Evolutionary conservation across 2,888 invertebrate species (phyloP).

Genomic region (Cistogaster globosa): DNA sequence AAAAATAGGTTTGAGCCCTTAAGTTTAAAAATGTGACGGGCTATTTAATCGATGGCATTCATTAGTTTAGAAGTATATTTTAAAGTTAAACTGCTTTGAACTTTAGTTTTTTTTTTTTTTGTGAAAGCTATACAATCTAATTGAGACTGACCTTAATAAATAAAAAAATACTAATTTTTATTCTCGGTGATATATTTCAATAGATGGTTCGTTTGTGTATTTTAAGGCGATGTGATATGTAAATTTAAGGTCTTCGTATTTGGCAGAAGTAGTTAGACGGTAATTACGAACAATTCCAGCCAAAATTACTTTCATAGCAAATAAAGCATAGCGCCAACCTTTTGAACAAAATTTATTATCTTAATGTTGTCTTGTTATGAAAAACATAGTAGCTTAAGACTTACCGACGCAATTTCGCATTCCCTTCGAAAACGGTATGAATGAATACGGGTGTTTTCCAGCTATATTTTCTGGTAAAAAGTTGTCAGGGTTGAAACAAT

Average conservation of each 20-base stretch:
- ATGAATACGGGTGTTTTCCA: slow-evolving; percentile 74
- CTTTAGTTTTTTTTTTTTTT: too few species aligned
- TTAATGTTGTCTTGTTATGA: neutral
- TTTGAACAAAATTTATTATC: neutral
- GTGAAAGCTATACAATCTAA: too few species aligned
- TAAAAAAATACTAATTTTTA: neutral
- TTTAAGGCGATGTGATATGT: slow-evolving; percentile 48
- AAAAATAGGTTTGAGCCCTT: too few species aligned
- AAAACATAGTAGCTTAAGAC: neutral
- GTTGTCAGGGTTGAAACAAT: slow-evolving; percentile 74
- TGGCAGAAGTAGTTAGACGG: slow-evolving; percentile 63
- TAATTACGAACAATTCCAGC: slow-evolving; percentile 70
- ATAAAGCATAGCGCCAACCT: slow-evolving; percentile 74
- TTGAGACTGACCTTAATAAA: neutral
- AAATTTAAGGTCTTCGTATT: slow-evolving; percentile 69
- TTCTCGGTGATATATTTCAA: slow-evolving; percentile 60
- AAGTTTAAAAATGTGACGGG: too few species aligned
- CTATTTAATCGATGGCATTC: too few species aligned
- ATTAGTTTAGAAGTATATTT: too few species aligned
- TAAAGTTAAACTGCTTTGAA: too few species aligned
- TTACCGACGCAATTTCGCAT: slow-evolving; percentile 76
- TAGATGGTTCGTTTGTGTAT: slow-evolving; percentile 59
- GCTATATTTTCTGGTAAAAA: slow-evolving; percentile 73
- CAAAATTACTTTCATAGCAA: slow-evolving; percentile 68
- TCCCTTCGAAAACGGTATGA: slow-evolving; percentile 77